Conservation (phyloP, 2,113 vertebrate genomes). For the Tupaia tana region DNA sequence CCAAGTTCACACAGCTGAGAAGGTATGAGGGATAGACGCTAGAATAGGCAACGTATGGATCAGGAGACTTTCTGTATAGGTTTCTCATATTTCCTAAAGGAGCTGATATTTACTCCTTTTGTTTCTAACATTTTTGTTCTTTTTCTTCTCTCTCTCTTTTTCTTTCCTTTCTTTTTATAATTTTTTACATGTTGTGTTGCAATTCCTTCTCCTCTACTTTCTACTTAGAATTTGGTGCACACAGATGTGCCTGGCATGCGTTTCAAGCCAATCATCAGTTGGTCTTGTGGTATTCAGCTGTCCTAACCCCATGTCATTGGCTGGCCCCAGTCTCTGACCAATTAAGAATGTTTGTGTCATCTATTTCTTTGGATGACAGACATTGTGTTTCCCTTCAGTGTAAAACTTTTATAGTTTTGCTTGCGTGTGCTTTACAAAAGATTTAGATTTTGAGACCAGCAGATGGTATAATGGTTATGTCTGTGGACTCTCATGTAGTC, state of each 20-base stretch:
- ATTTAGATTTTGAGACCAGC: not conserved
- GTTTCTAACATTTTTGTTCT: not conserved
- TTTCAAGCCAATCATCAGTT: too few relatives aligned
- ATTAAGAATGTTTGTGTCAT: not conserved
- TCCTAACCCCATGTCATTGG: too few relatives aligned
- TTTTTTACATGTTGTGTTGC: too few relatives aligned
- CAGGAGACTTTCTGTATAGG: not conserved
- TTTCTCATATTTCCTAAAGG: not conserved
- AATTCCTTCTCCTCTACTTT: too few relatives aligned
- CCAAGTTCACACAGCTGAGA: not conserved
- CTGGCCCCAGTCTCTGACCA: too few relatives aligned
- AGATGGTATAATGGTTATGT: too few relatives aligned
- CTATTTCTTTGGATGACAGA: not conserved
- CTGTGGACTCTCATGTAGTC: too few relatives aligned
- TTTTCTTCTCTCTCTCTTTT: too few relatives aligned
- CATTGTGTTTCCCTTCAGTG: not conserved
- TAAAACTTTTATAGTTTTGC: not conserved
- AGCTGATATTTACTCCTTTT: not conserved
- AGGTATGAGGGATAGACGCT: not conserved
- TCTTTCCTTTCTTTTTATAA: too few relatives aligned
- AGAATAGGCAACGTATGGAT: not conserved
- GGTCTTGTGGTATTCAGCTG: too few relatives aligned
- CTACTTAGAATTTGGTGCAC: too few relatives aligned
- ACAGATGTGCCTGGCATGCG: too few relatives aligned
- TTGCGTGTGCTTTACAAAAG: not conserved